Evolutionary conservation across 2,113 vertebrate genomes (phyloP).

Genomic region (Perca flavescens): DNA sequence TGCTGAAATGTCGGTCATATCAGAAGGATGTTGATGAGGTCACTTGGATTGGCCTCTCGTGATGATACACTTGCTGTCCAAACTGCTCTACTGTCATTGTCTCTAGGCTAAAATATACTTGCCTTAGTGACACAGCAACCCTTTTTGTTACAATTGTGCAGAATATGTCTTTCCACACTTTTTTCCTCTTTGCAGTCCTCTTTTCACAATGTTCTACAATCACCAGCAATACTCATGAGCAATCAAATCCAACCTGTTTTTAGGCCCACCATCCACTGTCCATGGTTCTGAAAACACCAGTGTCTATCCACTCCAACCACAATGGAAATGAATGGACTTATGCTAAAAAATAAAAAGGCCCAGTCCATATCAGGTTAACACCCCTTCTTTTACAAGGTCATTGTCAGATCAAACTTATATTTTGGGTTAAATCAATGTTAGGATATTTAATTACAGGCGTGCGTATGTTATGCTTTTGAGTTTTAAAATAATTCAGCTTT

Average conservation of each 20-base stretch:
- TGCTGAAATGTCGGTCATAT: not conserved
- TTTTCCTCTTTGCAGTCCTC: not conserved
- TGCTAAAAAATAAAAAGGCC: not conserved
- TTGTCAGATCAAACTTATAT: not conserved
- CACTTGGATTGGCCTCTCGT: not conserved
- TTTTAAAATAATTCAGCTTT: not conserved
- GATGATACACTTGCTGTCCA: not conserved
- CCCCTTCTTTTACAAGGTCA: not conserved
- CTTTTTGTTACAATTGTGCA: not conserved
- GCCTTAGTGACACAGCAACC: not conserved
- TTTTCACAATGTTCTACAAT: not conserved
- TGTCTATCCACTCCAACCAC: not conserved
- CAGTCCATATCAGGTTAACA: not conserved
- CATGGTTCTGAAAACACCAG: not conserved
- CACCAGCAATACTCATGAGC: not conserved
- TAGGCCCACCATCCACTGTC: not conserved
- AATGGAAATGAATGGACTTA: not conserved
- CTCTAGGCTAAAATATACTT: not conserved
- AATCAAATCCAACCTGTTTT: constrained; percentile 3
- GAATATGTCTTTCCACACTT: not conserved
- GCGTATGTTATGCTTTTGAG: not conserved
- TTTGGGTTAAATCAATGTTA: not conserved
- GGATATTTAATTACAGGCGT: not conserved
- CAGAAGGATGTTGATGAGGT: constrained; percentile 16
- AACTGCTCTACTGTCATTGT: not conserved